phyloP scores from a whole-genome alignment of 2,888 invertebrate species.

The Lepidocyrtoides sp. region DNA sequence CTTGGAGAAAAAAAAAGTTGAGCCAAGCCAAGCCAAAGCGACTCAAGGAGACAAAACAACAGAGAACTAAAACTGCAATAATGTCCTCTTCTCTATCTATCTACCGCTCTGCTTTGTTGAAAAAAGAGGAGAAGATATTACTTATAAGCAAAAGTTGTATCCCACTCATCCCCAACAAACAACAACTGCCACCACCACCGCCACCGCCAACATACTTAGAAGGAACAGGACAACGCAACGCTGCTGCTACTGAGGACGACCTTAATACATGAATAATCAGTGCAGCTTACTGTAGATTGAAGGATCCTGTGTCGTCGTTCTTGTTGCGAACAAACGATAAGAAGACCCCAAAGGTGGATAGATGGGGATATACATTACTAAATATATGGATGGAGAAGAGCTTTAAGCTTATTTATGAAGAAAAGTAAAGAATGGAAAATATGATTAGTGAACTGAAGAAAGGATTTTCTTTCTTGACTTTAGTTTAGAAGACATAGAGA shows the following conservation, averaged over 20 bases:
- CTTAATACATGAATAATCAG: constrained; percentile 72
- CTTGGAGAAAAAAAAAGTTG: constrained; percentile 48
- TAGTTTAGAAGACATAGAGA: background rate
- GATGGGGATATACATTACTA: background rate
- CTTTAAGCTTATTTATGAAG: constrained; percentile 45
- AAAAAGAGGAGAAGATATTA: constrained; percentile 7
- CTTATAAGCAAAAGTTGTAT: constrained; percentile 11
- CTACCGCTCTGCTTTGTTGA: background rate
- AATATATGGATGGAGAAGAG: constrained; percentile 12
- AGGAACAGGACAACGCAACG: background rate
- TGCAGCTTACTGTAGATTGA: constrained; percentile 30
- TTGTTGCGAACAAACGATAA: background rate
- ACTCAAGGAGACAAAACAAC: constrained; percentile 48
- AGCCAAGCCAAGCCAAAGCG: constrained; percentile 16
- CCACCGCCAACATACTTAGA: background rate
- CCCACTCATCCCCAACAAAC: background rate
- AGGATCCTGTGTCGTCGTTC: background rate
- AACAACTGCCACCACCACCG: too few relatives aligned
- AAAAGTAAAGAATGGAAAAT: constrained; percentile 40
- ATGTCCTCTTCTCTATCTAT: constrained; percentile 24
- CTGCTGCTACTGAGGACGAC: constrained; percentile 25
- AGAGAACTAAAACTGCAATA: constrained; percentile 16
- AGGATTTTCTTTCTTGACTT: constrained; percentile 26
- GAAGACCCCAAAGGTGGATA: background rate
- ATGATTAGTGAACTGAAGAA: constrained; percentile 57